Conservation (phyloP, 2,888 invertebrate genomes). For the Eupithecia inturbata region DNA sequence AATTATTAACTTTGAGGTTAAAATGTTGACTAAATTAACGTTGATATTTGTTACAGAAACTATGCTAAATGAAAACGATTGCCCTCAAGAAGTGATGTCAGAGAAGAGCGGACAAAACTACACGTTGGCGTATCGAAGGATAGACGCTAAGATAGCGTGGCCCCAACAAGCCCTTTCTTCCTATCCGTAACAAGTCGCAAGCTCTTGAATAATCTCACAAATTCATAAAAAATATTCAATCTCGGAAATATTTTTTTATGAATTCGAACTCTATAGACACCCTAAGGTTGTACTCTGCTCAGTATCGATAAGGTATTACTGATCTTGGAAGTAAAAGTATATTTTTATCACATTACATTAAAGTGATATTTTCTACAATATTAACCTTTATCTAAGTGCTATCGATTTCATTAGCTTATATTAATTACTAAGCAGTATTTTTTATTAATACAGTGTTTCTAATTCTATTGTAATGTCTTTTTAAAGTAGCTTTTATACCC, state of each 20-base stretch:
- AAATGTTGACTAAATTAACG: conserved; percentile 7
- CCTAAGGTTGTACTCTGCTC: conserved; percentile 55
- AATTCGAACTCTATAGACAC: conserved; percentile 31
- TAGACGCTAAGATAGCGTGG: conserved; percentile 99
- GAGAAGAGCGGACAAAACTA: conserved; percentile 91
- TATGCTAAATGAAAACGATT: conserved; percentile 93
- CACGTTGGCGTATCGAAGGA: conserved; percentile 96
- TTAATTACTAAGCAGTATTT: conserved; percentile 68
- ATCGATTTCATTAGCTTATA: conserved; percentile 62
- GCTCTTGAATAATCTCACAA: conserved; percentile 30
- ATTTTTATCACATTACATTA: conserved; percentile 74
- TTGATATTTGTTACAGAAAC: conserved; percentile 86
- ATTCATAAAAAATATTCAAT: conserved; percentile 29
- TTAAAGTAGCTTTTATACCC: conserved; percentile 80
- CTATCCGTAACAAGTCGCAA: conserved; percentile 62
- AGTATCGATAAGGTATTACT: conserved; percentile 53
- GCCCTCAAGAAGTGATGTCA: conserved; percentile 93
- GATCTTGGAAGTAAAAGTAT: conserved; percentile 56
- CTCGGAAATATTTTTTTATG: conserved; percentile 22
- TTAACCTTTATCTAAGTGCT: conserved; percentile 63
- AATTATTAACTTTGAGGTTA: not conserved
- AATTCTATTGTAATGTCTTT: conserved; percentile 58
- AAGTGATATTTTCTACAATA: conserved; percentile 81
- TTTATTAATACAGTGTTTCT: conserved; percentile 65
- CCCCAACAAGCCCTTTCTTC: conserved; percentile 86